Percentiles rank a stretch among this genome's conserved stretches.
Evolutionary conservation across 2,797 vertebrate species (phyloP).

Genomic region (Microhierax caerulescens): DNA sequence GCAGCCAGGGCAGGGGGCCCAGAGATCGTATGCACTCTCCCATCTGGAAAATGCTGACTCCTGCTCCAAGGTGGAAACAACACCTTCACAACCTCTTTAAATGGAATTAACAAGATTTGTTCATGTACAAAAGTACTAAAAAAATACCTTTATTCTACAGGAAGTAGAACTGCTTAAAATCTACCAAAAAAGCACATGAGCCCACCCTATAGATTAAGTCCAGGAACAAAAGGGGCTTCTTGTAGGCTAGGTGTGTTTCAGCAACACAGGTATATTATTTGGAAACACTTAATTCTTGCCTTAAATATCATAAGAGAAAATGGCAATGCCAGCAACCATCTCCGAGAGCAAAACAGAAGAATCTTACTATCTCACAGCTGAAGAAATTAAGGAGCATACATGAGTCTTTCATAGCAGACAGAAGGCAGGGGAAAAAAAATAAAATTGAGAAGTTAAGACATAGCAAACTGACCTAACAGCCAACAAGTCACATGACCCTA

Average conservation of each 20-base stretch:
- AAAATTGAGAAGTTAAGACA: background rate
- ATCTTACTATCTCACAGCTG: background rate
- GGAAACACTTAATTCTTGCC: background rate
- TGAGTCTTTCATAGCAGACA: rapidly evolving
- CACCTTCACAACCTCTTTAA: background rate
- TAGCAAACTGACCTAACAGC: background rate
- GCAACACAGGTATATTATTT: background rate
- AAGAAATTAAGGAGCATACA: background rate
- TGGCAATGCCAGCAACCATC: background rate
- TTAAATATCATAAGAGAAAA: background rate
- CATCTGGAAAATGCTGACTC: background rate
- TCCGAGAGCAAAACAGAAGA: background rate
- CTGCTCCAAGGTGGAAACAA: background rate
- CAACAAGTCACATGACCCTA: background rate
- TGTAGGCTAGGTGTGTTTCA: background rate
- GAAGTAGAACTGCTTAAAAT: background rate
- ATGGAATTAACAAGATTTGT: background rate
- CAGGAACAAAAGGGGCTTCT: background rate
- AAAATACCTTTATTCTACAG: background rate
- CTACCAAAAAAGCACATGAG: background rate
- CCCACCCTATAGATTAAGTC: background rate
- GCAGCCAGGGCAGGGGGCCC: background rate
- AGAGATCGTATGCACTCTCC: background rate
- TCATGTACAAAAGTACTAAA: background rate
- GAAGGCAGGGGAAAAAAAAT: background rate